Base-by-base conservation (phyloP, 2,888 invertebrate genomes). In the Crioceris asparagi region DNA sequence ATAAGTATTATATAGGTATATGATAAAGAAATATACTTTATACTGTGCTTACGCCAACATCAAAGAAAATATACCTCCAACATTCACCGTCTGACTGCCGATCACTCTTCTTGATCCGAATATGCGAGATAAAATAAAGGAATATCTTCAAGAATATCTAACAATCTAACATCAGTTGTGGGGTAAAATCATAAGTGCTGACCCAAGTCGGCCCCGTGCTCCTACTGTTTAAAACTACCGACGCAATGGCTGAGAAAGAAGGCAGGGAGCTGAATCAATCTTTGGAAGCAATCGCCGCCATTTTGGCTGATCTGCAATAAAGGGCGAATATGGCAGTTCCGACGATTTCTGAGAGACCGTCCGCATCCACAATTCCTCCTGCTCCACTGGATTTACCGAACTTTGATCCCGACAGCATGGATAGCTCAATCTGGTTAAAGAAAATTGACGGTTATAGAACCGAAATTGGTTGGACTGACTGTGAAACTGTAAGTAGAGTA, bases 401-500 rank as follows among this genome's bases (percentile, higher is more conserved):
- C 23, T 39, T 39, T 19, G 29, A 39, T 16, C 36, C 39, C n/a
- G 37, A 40, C 8, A 33, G 11, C 11, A 40, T 33, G 11, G 37
- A 40, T 33, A 40, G 32, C 23, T 18, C 26, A 27, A 27, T 26
- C 25, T 41, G 38, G 41, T 25, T 41, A 11, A 21, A 6, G 17
- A 41, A 41, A 41, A 38, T 38, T 34, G 34, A 34, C n/a, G 38
- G 41, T 17, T 41, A 41, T 16, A 41, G 38, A 38, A 18, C 16
- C 17, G 34, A 41, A 27, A 38, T 41, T 38, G 41, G 34, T 10
- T 41, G 38, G 41, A 34, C 37, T 4, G 40, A 40, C 25, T 26
- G 38, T 15, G 37, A 40, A 37, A 40, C 40, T 34, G 40, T 40
- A 34, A 40, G 38, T 34, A 40, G 40, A 40, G 37, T 40, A 23